phyloP scores from a whole-genome alignment of 2,888 invertebrate genomes.

The Mimas tiliae region DNA sequence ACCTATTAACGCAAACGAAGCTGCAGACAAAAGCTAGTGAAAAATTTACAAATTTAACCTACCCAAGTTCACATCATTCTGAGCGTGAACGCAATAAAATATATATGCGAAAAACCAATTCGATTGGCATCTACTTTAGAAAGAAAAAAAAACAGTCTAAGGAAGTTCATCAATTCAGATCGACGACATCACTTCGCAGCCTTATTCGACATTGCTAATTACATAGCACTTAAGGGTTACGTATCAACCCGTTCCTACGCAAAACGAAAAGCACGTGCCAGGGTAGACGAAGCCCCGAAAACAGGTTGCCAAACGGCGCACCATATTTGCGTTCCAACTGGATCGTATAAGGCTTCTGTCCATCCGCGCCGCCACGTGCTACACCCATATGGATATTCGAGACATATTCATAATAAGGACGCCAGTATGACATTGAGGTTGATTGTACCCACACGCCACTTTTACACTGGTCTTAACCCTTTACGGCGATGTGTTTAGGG shows the following conservation, averaged over 20 bases:
- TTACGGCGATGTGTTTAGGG: constrained; percentile 3
- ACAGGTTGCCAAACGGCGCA: constrained; percentile 82
- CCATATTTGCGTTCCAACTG: constrained; percentile 80
- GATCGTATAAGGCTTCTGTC: constrained; percentile 82
- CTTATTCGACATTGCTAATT: not conserved
- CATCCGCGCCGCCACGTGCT: constrained; percentile 68
- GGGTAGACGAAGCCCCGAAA: constrained; percentile 82
- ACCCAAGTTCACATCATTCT: too few relatives aligned
- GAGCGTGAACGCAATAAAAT: too few relatives aligned
- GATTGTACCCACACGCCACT: constrained; percentile 14
- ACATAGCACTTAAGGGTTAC: not conserved
- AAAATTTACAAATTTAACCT: too few relatives aligned
- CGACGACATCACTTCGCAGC: not conserved
- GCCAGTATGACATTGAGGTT: constrained; percentile 33
- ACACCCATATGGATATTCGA: constrained; percentile 64
- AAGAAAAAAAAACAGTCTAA: too few relatives aligned
- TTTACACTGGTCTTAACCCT: constrained; percentile 19
- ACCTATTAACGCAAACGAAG: too few relatives aligned
- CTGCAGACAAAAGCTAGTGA: too few relatives aligned
- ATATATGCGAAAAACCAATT: too few relatives aligned
- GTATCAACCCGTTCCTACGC: constrained; percentile 8
- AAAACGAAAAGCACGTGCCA: constrained; percentile 57
- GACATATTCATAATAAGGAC: constrained; percentile 66
- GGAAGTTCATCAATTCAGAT: not conserved
- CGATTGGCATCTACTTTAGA: too few relatives aligned